phyloP scores from a whole-genome alignment of 2,113 vertebrate genomes.

The Alligator mississippiensis region DNA sequence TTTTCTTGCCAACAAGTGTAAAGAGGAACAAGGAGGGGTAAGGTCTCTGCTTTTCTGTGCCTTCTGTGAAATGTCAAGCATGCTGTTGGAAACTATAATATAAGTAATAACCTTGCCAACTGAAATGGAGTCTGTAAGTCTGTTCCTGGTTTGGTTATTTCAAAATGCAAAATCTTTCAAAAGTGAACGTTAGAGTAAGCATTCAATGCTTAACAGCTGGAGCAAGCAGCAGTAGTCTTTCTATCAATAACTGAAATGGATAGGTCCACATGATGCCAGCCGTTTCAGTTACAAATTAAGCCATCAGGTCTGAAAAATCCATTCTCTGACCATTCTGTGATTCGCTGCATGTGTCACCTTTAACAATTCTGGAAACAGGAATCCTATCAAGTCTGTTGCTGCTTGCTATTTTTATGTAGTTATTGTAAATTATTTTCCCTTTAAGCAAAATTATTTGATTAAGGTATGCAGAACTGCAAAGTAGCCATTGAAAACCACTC shows the following conservation, averaged over 20 bases:
- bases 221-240: background rate
- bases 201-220: background rate
- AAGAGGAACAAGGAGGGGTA: background rate
- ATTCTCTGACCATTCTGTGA: background rate
- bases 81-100: background rate
- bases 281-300: background rate
- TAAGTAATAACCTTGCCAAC: background rate
- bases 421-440: background rate
- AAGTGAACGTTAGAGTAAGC: background rate
- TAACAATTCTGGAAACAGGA: background rate
- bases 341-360: background rate
- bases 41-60: background rate
- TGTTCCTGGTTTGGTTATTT: background rate
- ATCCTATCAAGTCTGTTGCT: background rate
- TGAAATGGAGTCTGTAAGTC: background rate
- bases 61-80: background rate
- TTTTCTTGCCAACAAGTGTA: background rate
- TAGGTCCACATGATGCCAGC: background rate
- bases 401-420: background rate
- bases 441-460: background rate
- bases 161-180: background rate
- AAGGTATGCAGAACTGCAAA: too few species aligned
- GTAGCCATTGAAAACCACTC: background rate
- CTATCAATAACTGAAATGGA: background rate
- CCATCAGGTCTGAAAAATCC: background rate